Base-by-base conservation (phyloP, 2,797 vertebrate species). In the Anabacerthia variegaticeps region DNA sequence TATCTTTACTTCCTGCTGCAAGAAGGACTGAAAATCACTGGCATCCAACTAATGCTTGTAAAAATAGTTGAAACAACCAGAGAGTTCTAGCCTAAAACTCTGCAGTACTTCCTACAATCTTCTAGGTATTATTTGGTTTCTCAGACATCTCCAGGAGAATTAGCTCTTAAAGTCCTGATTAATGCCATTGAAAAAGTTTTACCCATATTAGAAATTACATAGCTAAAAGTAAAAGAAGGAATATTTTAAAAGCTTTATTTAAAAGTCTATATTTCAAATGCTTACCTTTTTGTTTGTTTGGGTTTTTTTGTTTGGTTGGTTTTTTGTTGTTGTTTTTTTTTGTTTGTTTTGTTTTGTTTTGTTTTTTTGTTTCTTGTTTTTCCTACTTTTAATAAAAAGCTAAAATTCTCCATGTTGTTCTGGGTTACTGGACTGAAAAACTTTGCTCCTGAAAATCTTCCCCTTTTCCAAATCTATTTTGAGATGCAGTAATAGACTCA, bases 1-100 rank as follows among this genome's bases (percentile, higher is more conserved):
- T 49, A 80, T 83, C 59, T 85, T 93, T n/a, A 49, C 65, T 75
- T 88, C 56, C 72, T 86, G 58, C 86, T 93, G 91, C 91, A 88
- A 80, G 41, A 32, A 1, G 9, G 20, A 68, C 61, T 46, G n/a
- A 92, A 92, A 94, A 86, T 78, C 56, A 65, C 44, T 80, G 54
- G 24, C 76, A 79, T 78, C 73, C 56, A 78, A 83, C 18, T 49
- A 88, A 15, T 26, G 14, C 6, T 87, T 95, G 62, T 34, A 85
- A 85, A 93, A 92, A 30, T 68, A 83, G 71, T 77, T 1, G 6
- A 32, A 77, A 79, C 30, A 62, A 23, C 0, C 14, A 55, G 36
- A 36, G 36, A 68, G 7, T 28, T 72, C 19, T 27, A 81, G 46
- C 14, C 36, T 54, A 51, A 91, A 82, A 34, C 85, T 84, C 58